phyloP scores from a whole-genome alignment of 2,113 vertebrate genomes.

The Coryphaenoides rupestris region DNA sequence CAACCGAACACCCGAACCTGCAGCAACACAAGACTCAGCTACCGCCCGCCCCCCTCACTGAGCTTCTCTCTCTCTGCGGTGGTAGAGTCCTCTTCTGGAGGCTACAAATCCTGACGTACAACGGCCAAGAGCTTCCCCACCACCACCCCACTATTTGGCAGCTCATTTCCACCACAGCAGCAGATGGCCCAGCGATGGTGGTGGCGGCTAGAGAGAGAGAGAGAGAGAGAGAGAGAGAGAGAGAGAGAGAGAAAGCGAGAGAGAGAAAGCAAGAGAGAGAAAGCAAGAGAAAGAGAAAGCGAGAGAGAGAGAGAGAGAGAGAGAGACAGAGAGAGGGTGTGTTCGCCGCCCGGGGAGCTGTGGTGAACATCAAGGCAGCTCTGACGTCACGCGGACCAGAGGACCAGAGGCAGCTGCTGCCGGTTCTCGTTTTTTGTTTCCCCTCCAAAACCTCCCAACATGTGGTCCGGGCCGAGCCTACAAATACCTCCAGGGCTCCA shows the following conservation, averaged over 20 bases:
- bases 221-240: neutral
- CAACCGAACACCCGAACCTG: no score
- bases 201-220: neutral
- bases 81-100: no score
- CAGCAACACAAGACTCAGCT: no score
- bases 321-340: constrained; percentile 29
- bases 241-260: no score
- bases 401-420: neutral
- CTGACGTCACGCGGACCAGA: constrained; percentile 25
- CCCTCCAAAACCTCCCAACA: constrained; percentile 26
- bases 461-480: constrained; percentile 8
- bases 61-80: no score
- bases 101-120: neutral
- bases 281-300: no score
- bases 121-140: constrained; percentile 3
- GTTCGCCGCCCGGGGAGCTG: constrained; percentile 45
- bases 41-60: no score
- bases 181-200: no score
- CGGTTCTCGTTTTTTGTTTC: no score
- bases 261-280: no score
- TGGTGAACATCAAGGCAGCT: constrained; percentile 41
- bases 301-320: no score
- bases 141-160: constrained; percentile 29
- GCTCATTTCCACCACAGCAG: constrained; percentile 44
- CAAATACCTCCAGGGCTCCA: no score